Evolutionary conservation across 2,113 vertebrate genomes (phyloP).

Genomic region (Dermatemys mawii): DNA sequence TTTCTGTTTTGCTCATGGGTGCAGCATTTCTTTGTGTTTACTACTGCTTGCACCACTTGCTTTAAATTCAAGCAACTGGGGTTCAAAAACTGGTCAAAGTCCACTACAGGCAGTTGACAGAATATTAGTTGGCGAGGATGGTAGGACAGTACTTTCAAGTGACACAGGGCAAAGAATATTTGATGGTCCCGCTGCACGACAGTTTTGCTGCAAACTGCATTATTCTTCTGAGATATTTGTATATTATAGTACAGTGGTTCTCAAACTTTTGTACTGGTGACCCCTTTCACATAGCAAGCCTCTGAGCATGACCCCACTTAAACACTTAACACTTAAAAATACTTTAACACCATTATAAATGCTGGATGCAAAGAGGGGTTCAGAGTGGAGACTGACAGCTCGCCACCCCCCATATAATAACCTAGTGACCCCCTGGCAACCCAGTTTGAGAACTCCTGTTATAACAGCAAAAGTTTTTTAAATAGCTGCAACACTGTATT

Average conservation of each 20-base stretch:
- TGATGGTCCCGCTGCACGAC: not conserved
- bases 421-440: too few species aligned
- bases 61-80: not conserved
- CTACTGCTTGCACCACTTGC: not conserved
- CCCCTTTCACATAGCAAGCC: too few species aligned
- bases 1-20: not conserved
- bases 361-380: too few species aligned
- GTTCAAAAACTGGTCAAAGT: not conserved
- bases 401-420: too few species aligned
- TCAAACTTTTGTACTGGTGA: too few species aligned
- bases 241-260: not conserved
- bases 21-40: not conserved
- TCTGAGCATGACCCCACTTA: too few species aligned
- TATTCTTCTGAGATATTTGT: not conserved
- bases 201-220: not conserved
- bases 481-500: not conserved
- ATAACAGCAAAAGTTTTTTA: slow-evolving; percentile 13
- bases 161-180: not conserved
- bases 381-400: too few species aligned
- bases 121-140: not conserved
- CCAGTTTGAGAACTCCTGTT: not conserved
- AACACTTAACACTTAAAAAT: too few species aligned
- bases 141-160: not conserved
- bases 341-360: too few species aligned
- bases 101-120: fast-evolving